Base-by-base conservation (phyloP, 1,140 invertebrate genomes). In the Anastrepha ludens region DNA sequence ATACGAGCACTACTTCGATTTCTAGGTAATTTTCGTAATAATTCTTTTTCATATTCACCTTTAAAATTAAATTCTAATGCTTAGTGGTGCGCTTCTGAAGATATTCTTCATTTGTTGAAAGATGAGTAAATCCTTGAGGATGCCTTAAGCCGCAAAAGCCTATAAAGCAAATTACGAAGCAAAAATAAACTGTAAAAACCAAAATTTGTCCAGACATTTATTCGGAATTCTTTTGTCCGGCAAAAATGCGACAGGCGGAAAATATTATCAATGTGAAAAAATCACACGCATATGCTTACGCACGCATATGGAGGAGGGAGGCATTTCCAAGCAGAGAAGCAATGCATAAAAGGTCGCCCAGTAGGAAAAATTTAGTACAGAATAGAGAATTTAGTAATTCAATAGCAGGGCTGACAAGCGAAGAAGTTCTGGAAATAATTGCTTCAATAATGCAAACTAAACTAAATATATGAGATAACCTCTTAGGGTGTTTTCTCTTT, bases 91-190 rank as follows among this genome's bases (percentile, higher is more conserved):
- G 67, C 11, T 47, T 47, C 1, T 15, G 3, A 74, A 44, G 17
- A 74, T 44, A 74, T 62, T 7, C 60, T 62, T 4, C 74, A 81
- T 81, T 81, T 20, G 47, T 9, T 20, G 55, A 81, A 58, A 55
- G 74, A 50, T 55, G n/a, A 7, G 20, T 47, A 58, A 81, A 81
- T 81, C 74, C 74, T 81, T 58, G 9, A 55, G 15, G 74, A 81
- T 81, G 11, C 17, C n/a, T 58, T 81, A 81, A 81, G 74, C 74
- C 74, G 74, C 74, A 81, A 81, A 81, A 81, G 74, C 74, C 74
- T 29, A 55, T 50, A 55, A 81, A 55, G 74, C n/a, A 11, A 81
- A 81, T 1, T 55, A 15, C 47, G 7, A 2, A 50, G 74, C 3
- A 55, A 81, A 55, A 81, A 41, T 17, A 44, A 17, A 81, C 15